Evolutionary conservation across 2,888 invertebrate species (phyloP), one percentile per base, ranked within the genome.

Genomic region (Sphaerophoria rueppellii): DNA sequence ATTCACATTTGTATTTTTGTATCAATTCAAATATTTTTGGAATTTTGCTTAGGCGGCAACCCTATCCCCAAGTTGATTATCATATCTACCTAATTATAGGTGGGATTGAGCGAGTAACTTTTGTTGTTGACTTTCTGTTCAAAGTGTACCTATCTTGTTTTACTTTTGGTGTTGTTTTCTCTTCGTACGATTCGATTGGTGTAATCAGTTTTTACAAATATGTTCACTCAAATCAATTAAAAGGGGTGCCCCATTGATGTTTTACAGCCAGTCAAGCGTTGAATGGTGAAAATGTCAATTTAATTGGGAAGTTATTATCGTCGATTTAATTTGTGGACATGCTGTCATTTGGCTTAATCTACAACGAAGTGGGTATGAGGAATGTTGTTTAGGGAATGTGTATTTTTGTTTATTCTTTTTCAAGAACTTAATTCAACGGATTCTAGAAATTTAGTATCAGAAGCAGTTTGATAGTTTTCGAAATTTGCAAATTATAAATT

Each of bases 251-350:
- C 65, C 35, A 50, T 65, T 37, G 50, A 37, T 50, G 34, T 63
- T 50, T 35, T 63, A 50, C 50, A 65, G 65, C 50, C 50, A 65
- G 35, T 65, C 50, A 65, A 65, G 50, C 65, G 35, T 50, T 65
- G 12, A 65, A 65, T 35, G 16, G 50, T 50, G 50, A 35, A 65
- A 63, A 58, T 58, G 24, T 24, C 24, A 43, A 24, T 60, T 60
- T 58, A 40, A 9, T 9, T 48, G 32, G n/a, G 32, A 35, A 34
- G 14, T 60, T 43, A 43, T 24, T 60, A n/a, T 43, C 24, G 5
- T 58, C 16, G 24, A 24, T 60, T 2, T 2, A 24, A 2, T 24
- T 24, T 24, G 24, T 24, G 24, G 24, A 24, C 24, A 24, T 24
- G 24, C 1, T 24, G 24, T 24, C 24, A 24, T 24, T 24, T 24